Percentiles rank a stretch among this genome's conserved stretches.
phyloP scores from a whole-genome alignment of 2,113 vertebrate species.

The Diphyllodes magnificus region DNA sequence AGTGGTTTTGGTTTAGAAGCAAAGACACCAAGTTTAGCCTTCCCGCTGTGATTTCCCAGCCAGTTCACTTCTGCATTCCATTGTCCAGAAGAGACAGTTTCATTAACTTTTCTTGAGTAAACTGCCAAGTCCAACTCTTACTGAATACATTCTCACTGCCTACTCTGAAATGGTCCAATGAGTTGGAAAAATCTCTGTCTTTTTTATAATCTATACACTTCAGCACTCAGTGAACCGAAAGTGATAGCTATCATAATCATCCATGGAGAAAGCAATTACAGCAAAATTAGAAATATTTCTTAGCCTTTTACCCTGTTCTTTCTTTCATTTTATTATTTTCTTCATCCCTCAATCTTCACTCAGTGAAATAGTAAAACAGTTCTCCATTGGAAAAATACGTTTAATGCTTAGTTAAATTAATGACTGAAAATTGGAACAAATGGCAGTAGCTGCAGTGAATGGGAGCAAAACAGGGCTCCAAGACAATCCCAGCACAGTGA shows the following conservation, averaged over 20 bases:
- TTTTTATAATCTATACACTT: neutral
- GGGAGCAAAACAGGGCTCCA: neutral
- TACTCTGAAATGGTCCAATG: slow-evolving; percentile 20
- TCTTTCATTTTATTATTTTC: neutral
- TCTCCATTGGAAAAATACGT: neutral
- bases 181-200: slow-evolving; percentile 41
- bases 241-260: neutral
- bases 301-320: neutral
- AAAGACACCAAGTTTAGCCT: neutral
- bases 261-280: slow-evolving; percentile 14
- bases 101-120: slow-evolving; percentile 5
- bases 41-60: neutral
- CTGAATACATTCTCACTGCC: neutral
- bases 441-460: neutral
- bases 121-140: neutral
- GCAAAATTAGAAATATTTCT: slow-evolving; percentile 22
- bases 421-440: neutral
- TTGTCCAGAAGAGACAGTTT: neutral
- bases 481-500: neutral
- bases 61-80: neutral
- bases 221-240: neutral
- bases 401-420: neutral
- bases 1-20: neutral
- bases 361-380: neutral
- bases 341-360: neutral